A percentile compares a stretch with the other conserved stretches of the same genome.
phyloP scores from a whole-genome alignment of 2,888 invertebrate genomes.

The Orthonychiurus folsomi region DNA sequence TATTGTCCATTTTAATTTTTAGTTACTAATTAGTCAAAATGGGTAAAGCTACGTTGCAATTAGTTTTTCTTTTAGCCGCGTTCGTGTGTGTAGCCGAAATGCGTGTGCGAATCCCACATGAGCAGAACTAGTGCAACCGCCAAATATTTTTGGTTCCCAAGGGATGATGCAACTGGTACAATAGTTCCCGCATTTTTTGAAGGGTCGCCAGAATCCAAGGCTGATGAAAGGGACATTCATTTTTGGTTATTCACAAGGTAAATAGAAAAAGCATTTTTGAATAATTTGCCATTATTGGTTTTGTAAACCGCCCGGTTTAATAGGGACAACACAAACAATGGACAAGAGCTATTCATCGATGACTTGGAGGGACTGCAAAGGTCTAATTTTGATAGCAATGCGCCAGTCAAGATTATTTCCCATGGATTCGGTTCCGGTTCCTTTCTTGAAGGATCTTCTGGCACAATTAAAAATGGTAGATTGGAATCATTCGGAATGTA shows the following conservation, averaged over 20 bases:
- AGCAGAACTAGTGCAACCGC: too few relatives aligned
- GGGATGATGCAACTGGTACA: conserved; percentile 24
- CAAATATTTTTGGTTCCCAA: conserved; percentile 34
- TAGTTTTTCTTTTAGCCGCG: too few relatives aligned
- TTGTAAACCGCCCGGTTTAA: neutral
- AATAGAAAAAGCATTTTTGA: conserved; percentile 8
- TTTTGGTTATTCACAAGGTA: conserved; percentile 34
- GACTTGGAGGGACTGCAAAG: conserved; percentile 11
- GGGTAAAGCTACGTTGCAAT: too few relatives aligned
- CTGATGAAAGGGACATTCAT: conserved; percentile 29
- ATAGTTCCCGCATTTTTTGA: conserved; percentile 32
- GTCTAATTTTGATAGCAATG: conserved; percentile 23
- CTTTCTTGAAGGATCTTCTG: conserved; percentile 19
- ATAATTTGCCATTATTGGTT: neutral
- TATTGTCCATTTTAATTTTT: too few relatives aligned
- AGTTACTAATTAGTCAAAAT: too few relatives aligned
- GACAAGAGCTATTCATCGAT: conserved; percentile 8
- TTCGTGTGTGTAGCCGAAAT: too few relatives aligned
- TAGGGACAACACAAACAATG: conserved; percentile 16
- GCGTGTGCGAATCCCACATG: too few relatives aligned
- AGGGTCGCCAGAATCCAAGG: conserved; percentile 19
- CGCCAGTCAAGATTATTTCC: conserved; percentile 25
- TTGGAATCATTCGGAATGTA: neutral
- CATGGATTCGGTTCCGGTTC: conserved; percentile 34
- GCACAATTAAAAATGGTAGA: conserved; percentile 21